Conservation (phyloP, 2,797 vertebrate genomes). For the Gambelia wislizenii region DNA sequence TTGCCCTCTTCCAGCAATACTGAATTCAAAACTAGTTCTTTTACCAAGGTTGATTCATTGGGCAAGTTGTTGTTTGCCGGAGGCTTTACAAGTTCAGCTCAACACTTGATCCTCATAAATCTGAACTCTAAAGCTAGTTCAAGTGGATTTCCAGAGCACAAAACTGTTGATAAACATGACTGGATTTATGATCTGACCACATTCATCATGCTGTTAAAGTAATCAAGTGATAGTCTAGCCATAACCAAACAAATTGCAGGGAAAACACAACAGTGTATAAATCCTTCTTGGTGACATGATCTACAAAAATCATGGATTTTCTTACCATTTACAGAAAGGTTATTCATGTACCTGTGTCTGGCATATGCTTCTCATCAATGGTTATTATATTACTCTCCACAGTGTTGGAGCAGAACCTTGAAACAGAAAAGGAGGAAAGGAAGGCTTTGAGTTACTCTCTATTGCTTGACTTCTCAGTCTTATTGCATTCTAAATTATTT, state of each 20-base stretch:
- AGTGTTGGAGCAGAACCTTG: conserved; percentile 65
- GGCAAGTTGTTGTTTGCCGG: conserved; percentile 81
- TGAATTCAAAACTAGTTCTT: conserved; percentile 80
- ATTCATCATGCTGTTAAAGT: conserved; percentile 78
- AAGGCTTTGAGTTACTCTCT: conserved; percentile 72
- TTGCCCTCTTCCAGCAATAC: conserved; percentile 73
- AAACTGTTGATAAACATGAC: conserved; percentile 55
- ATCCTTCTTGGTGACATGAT: conserved; percentile 75
- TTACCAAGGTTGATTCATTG: conserved; percentile 78
- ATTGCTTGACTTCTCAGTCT: conserved; percentile 70
- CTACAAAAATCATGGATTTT: conserved; percentile 64
- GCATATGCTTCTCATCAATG: conserved; percentile 77
- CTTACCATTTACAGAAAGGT: conserved; percentile 75
- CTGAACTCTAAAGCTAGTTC: conserved; percentile 72
- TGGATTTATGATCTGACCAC: conserved; percentile 56
- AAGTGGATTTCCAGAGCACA: conserved; percentile 79
- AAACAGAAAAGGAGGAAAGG: conserved; percentile 66
- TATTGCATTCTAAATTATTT: conserved; percentile 85
- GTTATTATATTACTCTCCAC: conserved; percentile 77
- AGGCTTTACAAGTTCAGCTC: conserved; percentile 82
- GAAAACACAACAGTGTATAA: conserved; percentile 72
- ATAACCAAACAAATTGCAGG: conserved; percentile 60
- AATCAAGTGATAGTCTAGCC: conserved; percentile 71
- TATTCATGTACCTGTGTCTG: conserved; percentile 76
- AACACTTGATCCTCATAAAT: conserved; percentile 75